Percentiles rank a stretch among this genome's conserved stretches.
These are phyloP conservation scores for Heliconius ismenius DNA, from an alignment of 2,888 invertebrate genomes.

Conservation along the genomic window DNA sequence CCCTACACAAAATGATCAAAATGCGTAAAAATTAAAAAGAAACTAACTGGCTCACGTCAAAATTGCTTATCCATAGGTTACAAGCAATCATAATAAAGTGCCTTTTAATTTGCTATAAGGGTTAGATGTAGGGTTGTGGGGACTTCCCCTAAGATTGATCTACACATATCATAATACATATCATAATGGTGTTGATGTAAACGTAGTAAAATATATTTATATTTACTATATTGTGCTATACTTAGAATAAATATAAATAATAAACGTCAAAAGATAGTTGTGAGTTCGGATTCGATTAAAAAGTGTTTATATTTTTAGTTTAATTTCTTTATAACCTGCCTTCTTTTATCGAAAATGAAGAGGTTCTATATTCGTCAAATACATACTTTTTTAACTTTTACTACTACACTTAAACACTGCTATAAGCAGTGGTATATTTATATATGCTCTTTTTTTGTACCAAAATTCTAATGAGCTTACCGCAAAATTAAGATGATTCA, in stretches of 20 bases:
- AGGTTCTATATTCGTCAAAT: too few relatives aligned
- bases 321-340: too few relatives aligned
- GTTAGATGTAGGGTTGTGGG: conserved; percentile 11
- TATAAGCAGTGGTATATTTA: too few relatives aligned
- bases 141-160: conserved; percentile 36
- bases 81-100: conserved; percentile 36
- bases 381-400: too few relatives aligned
- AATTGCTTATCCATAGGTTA: conserved; percentile 24
- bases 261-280: neutral
- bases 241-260: neutral
- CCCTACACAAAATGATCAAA: neutral
- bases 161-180: conserved; percentile 29
- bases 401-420: too few relatives aligned
- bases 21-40: conserved; percentile 2
- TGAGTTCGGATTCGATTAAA: too few relatives aligned
- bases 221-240: neutral
- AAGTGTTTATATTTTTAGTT: too few relatives aligned
- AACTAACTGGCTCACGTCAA: conserved; percentile 1
- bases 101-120: conserved; percentile 36
- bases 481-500: too few relatives aligned
- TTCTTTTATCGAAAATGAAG: too few relatives aligned
- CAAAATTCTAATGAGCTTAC: too few relatives aligned
- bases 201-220: conserved; percentile 29
- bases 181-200: conserved; percentile 33
- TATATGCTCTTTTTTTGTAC: too few relatives aligned